phyloP scores from a whole-genome alignment of 64 coral and sea anemone genomes.

The Acropora yongei region DNA sequence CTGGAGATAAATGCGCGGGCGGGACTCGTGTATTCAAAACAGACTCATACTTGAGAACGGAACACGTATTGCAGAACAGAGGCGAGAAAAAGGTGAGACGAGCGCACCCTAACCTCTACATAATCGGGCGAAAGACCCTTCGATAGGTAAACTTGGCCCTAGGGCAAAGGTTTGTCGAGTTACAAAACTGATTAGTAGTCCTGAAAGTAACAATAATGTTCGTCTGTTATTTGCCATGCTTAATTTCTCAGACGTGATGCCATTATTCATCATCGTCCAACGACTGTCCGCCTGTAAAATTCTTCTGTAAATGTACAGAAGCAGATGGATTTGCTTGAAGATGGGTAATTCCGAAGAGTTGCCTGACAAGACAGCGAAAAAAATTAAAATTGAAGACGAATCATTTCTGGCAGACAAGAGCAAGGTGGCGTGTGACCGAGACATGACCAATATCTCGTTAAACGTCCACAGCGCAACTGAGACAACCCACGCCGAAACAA shows the following conservation, averaged over 20 bases:
- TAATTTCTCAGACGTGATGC: conserved; percentile 35
- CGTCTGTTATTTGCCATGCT: conserved; percentile 26
- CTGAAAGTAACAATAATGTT: conserved; percentile 14
- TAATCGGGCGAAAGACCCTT: neutral
- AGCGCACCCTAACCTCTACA: neutral
- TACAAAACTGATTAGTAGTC: neutral
- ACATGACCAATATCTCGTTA: neutral
- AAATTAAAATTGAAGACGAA: neutral
- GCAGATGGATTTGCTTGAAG: neutral
- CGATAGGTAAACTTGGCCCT: neutral
- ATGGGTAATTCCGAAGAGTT: conserved; percentile 38
- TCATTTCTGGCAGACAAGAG: neutral
- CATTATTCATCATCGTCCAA: neutral
- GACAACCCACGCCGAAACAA: neutral
- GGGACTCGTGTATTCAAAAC: neutral
- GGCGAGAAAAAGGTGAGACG: conserved; percentile 1
- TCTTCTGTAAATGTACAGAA: neutral
- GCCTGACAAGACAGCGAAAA: neutral
- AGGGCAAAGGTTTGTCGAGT: neutral
- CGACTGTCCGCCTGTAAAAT: neutral
- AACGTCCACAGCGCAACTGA: neutral
- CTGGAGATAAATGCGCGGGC: conserved; percentile 2
- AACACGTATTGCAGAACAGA: neutral
- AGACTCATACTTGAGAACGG: neutral
- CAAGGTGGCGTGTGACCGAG: neutral